Evolutionary conservation across 2,113 vertebrate species (phyloP).

Genomic region (Leuciscus idus): DNA sequence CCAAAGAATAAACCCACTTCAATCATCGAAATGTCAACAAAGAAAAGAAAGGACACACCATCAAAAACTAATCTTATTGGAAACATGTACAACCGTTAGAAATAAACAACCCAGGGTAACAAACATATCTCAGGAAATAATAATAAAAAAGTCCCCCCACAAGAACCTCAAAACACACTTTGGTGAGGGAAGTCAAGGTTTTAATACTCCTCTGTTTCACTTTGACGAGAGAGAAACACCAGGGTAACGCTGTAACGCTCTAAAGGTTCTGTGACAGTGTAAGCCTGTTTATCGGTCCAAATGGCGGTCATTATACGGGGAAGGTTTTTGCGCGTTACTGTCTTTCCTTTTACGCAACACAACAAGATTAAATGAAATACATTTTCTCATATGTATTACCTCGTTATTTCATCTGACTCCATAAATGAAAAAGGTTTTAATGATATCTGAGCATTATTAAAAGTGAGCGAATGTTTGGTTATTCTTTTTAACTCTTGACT

Average conservation of each 20-base stretch:
- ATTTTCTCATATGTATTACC: no score
- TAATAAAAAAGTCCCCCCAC: not conserved
- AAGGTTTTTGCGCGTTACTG: no score
- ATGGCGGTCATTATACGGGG: no score
- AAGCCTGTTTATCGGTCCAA: no score
- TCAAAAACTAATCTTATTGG: constrained; percentile 62
- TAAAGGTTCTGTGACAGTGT: constrained; percentile 21
- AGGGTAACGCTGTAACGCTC: constrained; percentile 25
- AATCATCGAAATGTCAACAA: constrained; percentile 69
- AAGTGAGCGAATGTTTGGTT: no score
- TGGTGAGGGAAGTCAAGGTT: constrained; percentile 27
- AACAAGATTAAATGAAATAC: no score
- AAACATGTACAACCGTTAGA: constrained; percentile 63
- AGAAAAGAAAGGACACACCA: constrained; percentile 66
- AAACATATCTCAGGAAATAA: constrained; percentile 34
- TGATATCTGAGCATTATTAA: no score
- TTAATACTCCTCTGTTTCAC: constrained; percentile 57
- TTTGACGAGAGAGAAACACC: constrained; percentile 35
- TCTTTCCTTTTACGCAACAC: no score
- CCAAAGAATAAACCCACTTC: constrained; percentile 63
- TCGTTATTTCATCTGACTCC: no score
- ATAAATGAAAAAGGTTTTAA: no score
- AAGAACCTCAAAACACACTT: constrained; percentile 33
- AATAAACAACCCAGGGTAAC: constrained; percentile 56
- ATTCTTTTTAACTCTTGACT: no score